These are phyloP conservation scores for Mixornis gularis DNA, from an alignment of 2,113 vertebrate genomes.

Conservation along the genomic window DNA sequence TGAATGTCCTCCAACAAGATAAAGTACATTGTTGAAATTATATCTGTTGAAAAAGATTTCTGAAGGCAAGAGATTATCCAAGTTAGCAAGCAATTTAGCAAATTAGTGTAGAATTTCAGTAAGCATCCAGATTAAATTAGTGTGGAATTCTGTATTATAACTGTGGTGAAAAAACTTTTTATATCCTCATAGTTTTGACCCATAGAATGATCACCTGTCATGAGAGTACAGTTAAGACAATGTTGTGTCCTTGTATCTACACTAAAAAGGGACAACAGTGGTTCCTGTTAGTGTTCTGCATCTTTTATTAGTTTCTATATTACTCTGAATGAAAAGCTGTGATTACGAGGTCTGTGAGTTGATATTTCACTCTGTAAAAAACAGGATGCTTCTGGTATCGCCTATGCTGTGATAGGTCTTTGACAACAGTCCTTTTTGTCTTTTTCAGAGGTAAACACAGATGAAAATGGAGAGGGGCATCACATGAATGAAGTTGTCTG, in stretches of 20 bases:
- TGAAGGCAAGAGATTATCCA: not conserved
- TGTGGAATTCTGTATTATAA: not conserved
- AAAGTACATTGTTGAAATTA: not conserved
- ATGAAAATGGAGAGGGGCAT: not conserved
- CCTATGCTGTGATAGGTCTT: not conserved
- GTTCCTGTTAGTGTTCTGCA: not conserved
- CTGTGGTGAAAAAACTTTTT: not conserved
- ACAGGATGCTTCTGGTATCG: fast-evolving
- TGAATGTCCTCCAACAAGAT: not conserved
- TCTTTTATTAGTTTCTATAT: not conserved
- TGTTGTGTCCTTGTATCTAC: fast-evolving
- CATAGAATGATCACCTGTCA: not conserved
- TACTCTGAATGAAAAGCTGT: not conserved
- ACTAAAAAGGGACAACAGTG: not conserved
- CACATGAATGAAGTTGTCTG: not conserved
- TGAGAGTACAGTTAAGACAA: not conserved
- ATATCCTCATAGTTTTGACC: not conserved
- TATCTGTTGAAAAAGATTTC: not conserved
- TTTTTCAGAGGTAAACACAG: not conserved
- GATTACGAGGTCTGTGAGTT: not conserved
- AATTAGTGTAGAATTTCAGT: not conserved
- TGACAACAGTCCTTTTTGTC: not conserved
- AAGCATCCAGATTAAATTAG: not conserved
- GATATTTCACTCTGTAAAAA: not conserved
- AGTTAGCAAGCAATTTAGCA: not conserved